Evolutionary conservation across 1,140 invertebrate species (phyloP).

Genomic region (Holcopasites calliopsidis): DNA sequence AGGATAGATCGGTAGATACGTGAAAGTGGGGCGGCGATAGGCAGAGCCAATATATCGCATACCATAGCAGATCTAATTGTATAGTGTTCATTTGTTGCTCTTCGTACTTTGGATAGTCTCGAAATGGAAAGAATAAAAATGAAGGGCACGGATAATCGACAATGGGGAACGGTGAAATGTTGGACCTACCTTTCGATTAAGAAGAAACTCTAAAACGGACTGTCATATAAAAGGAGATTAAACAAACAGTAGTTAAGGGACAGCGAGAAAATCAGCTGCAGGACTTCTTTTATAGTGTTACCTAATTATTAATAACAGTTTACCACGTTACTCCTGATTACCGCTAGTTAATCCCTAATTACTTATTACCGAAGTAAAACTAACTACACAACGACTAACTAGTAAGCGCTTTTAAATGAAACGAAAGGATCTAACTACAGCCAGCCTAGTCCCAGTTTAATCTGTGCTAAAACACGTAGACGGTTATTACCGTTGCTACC

Average conservation of each 20-base stretch:
- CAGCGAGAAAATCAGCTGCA: slow-evolving; percentile 10
- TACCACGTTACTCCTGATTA: slow-evolving; percentile 41
- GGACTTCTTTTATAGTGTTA: slow-evolving; percentile 47
- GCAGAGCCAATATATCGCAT: slow-evolving; percentile 33
- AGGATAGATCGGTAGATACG: slow-evolving; percentile 60
- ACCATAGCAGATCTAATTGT: slow-evolving; percentile 32
- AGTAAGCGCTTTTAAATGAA: slow-evolving; percentile 46
- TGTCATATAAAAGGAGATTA: not conserved
- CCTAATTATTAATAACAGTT: slow-evolving; percentile 44
- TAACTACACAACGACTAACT: slow-evolving; percentile 45
- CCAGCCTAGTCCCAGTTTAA: slow-evolving; percentile 46
- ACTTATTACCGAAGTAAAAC: slow-evolving; percentile 42
- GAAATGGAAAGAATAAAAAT: not conserved
- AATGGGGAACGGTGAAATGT: not conserved
- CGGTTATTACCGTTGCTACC: slow-evolving; percentile 35
- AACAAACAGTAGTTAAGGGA: slow-evolving; percentile 15
- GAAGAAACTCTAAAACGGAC: not conserved
- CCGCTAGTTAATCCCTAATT: slow-evolving; percentile 42
- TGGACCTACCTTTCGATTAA: not conserved
- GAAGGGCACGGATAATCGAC: not conserved
- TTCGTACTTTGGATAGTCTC: slow-evolving; percentile 9
- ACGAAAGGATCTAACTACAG: slow-evolving; percentile 32
- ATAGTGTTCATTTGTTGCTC: slow-evolving; percentile 33
- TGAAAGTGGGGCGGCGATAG: slow-evolving; percentile 60
- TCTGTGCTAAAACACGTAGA: slow-evolving; percentile 45